Evolutionary conservation across 35 echinoderm and acorn worm species (phyloP).

Genomic region (Anneissia japonica): DNA sequence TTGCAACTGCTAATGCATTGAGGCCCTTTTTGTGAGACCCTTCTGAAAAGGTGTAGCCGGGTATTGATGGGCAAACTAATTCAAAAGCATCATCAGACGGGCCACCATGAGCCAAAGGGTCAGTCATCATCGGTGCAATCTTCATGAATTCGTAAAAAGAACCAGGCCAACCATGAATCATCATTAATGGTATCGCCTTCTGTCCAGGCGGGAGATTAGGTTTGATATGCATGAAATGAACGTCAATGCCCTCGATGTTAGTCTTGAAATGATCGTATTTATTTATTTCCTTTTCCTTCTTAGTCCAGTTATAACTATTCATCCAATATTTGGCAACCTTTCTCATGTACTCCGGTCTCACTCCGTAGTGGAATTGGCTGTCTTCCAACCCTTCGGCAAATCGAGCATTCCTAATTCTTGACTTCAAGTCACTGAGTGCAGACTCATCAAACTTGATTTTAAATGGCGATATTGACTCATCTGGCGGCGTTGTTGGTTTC

Average conservation of each 20-base stretch:
- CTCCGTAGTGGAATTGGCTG: too few relatives aligned
- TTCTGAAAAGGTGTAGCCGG: constrained; percentile 67
- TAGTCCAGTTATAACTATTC: constrained; percentile 62
- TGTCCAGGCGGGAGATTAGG: constrained; percentile 40
- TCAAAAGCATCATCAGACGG: constrained; percentile 47
- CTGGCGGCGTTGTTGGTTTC: too few relatives aligned
- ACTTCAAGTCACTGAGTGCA: too few relatives aligned
- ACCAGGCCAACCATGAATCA: constrained; percentile 88
- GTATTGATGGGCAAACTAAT: constrained; percentile 52
- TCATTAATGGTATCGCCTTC: constrained; percentile 63
- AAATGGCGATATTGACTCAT: too few relatives aligned
- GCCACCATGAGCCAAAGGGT: constrained; percentile 42
- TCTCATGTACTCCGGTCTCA: too few relatives aligned
- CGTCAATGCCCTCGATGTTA: constrained; percentile 79
- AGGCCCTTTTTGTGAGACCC: constrained; percentile 58
- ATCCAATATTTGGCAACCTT: too few relatives aligned
- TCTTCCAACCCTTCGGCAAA: too few relatives aligned
- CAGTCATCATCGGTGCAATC: constrained; percentile 73
- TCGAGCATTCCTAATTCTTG: too few relatives aligned
- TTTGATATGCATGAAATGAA: constrained; percentile 70
- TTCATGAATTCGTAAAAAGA: constrained; percentile 86
- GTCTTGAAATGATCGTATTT: constrained; percentile 66
- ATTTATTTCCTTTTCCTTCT: constrained; percentile 60
- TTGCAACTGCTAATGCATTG: constrained; percentile 24
- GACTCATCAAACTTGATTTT: too few relatives aligned